Base-by-base conservation (phyloP, 2,113 vertebrate species). In the Protobothrops flavoviridis region DNA sequence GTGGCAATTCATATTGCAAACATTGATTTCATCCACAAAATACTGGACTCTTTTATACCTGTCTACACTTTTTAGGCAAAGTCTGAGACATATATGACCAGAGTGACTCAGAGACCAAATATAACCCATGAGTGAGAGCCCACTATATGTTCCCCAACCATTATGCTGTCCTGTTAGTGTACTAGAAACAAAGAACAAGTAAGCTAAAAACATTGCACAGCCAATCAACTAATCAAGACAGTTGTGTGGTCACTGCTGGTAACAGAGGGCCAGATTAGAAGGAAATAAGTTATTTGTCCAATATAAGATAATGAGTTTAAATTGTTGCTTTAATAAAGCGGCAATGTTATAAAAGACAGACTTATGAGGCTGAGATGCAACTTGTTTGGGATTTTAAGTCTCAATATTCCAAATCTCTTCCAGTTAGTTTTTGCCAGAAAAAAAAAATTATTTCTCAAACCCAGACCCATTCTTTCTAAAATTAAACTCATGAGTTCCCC, bases 11-110 rank as follows among this genome's bases (percentile, higher is more conserved):
- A n/a, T 94, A 94, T 92, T 90, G 9, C 29, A 95, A 92, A 48
- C 96, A 48, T 15, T 59, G 93, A 95, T 96, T 97, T 95, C 91
- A 55, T 94, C 90, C 95, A 61, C 92, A 91, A 85, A 87, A 95
- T 81, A 90, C 94, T 95, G 87, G 55, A 92, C 50, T 86, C 92
- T 85, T 88, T 90, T 48, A 24, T 59, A 85, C 56, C 52, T 56
- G 85, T 6, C 53, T 89, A 93, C 3, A 6, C 8, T 8, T 92
- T 90, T 48, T 91, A 56, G n/a, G 39, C 93, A 10, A 88, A 88
- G 15, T 64, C 24, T 88, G 13, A 39, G 33, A 81, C 33, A 81
- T 56, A 92, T 89, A 39, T 86, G 87, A 90, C 20, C 92, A 90
- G 93, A 88, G 95, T 15, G 61, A 3, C 64, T 85, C 17, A 24